A percentile compares a stretch with the other conserved stretches of the same genome.
phyloP scores from a whole-genome alignment of 2,888 invertebrate species.

The Saturnia japonica region DNA sequence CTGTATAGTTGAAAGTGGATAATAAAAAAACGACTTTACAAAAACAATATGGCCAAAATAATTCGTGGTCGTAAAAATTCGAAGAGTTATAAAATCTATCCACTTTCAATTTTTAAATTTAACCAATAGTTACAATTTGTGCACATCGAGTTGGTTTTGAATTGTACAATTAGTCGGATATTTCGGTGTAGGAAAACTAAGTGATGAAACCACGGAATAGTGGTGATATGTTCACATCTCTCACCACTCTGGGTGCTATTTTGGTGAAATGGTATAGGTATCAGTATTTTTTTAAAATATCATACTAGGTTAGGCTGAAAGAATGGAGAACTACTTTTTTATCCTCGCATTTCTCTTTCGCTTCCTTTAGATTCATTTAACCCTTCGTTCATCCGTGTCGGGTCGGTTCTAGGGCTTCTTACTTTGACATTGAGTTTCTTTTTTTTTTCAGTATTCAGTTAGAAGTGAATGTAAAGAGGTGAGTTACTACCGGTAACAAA shows the following conservation, averaged over 20 bases:
- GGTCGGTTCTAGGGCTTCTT: background rate
- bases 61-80: background rate
- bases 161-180: background rate
- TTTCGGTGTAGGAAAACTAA: background rate
- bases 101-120: too few relatives aligned
- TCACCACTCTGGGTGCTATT: too few relatives aligned
- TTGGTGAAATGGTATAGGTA: too few relatives aligned
- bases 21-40: background rate
- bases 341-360: background rate
- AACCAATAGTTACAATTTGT: too few relatives aligned
- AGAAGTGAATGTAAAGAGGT: background rate
- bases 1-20: background rate
- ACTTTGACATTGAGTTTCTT: background rate
- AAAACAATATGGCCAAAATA: background rate
- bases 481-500: background rate
- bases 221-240: too few relatives aligned
- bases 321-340: background rate
- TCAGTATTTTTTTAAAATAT: background rate
- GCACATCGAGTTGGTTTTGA: too few relatives aligned
- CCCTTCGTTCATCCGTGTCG: background rate
- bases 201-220: too few relatives aligned
- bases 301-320: background rate
- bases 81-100: too few relatives aligned
- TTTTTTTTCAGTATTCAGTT: background rate
- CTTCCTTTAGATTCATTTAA: background rate